Evolutionary conservation across 1,140 invertebrate species (phyloP).

Genomic region (Eubasilissa regina): DNA sequence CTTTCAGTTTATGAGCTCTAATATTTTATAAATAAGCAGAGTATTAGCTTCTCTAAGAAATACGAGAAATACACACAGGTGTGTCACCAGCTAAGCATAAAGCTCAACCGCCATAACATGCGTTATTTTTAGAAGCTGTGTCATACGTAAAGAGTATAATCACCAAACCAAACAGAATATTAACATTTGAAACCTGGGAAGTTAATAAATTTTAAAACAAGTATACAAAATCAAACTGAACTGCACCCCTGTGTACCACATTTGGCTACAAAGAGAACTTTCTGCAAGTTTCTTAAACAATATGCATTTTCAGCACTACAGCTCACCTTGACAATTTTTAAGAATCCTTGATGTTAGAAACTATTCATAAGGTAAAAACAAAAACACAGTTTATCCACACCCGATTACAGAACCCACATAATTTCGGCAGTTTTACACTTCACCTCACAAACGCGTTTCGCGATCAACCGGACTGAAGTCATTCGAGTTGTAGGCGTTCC

Average conservation of each 20-base stretch:
- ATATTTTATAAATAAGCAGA: too few relatives aligned
- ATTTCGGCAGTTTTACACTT: conserved; percentile 24
- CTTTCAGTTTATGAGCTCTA: too few relatives aligned
- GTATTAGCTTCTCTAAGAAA: too few relatives aligned
- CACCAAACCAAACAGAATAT: neutral
- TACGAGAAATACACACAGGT: conserved; percentile 33
- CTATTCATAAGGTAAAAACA: conserved; percentile 15
- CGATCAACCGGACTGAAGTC: conserved; percentile 43
- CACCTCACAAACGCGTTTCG: conserved; percentile 2
- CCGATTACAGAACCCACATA: conserved; percentile 35
- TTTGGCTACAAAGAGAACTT: conserved; percentile 19
- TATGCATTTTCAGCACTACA: neutral
- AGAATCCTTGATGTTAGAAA: neutral
- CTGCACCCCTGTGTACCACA: conserved; percentile 37
- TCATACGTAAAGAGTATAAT: neutral
- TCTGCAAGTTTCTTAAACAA: conserved; percentile 17
- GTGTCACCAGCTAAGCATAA: conserved; percentile 28
- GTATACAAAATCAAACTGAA: neutral
- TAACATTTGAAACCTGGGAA: neutral
- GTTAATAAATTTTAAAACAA: neutral
- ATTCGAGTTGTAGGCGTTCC: conserved; percentile 46
- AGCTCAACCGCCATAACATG: conserved; percentile 33
- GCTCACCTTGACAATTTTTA: conserved; percentile 8
- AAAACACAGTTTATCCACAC: conserved; percentile 27
- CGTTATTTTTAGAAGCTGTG: conserved; percentile 46